Base-by-base conservation (phyloP, 92 coral and sea anemone genomes). In the Epizoanthus ramosus region DNA sequence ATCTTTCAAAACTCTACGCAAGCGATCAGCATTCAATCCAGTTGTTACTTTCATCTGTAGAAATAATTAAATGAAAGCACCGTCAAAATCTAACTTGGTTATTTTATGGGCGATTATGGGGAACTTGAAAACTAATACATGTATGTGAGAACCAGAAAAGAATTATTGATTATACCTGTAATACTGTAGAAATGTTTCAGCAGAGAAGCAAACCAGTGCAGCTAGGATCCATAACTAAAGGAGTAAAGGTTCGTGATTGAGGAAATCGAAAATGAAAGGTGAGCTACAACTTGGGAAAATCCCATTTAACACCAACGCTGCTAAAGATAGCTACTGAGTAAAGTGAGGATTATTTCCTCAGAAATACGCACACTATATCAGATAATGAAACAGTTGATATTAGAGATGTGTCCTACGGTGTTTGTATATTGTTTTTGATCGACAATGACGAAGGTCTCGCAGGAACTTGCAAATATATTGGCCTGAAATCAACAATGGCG, bases 21-120 rank as follows among this genome's bases (percentile, higher is more conserved):
- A 81, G 57, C 92, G 91, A 47, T 90, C 91, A 70, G 89, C 92
- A 81, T 96, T 93, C 89, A 93, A 84, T 67, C 97, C 94, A 33
- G 92, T 90, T 28, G 92, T 77, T 50, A 93, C 97, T 81, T 84
- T 91, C 97, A 93, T 93, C 97, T 93, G 86, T 23, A 33, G n/a
- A 17, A 17, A 66, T 66, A 18, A 67, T 28, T 25, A 35, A 17
- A 60, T 31, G 19, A 0, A 75, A 77, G 61, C 69, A 76, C 28
- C 17, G 43, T 39, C 71, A 65, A 63, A 28, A 33, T 18, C 71
- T 4, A 67, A 67, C 47, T 28, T 41, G 1, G 31, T 25, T 5
- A 37, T 37, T 37, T 37, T 37, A 37, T 37, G 43, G 54, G 15
- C 7, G 12, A 47, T 8, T 47, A 47, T 10, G 54, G 15, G 14